phyloP scores from a whole-genome alignment of 1,140 invertebrate genomes.

The Augochlora pura region DNA sequence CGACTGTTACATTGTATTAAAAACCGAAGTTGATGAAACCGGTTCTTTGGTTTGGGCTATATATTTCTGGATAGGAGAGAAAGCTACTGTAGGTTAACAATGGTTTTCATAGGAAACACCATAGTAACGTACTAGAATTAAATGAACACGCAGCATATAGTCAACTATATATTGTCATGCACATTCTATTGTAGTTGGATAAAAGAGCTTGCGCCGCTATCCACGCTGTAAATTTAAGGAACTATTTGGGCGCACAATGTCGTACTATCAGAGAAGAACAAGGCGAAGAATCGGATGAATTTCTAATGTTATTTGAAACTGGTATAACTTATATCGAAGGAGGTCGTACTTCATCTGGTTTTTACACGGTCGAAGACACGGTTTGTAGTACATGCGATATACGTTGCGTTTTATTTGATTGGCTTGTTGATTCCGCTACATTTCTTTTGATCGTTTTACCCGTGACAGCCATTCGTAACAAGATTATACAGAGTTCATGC shows the following conservation, averaged over 20 bases:
- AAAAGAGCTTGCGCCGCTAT: conserved; percentile 99
- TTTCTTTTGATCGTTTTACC: not conserved
- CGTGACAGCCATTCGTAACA: conserved; percentile 87
- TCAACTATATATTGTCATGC: not conserved
- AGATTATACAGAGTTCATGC: conserved; percentile 95
- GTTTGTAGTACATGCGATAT: conserved; percentile 76
- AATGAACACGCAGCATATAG: too few species aligned
- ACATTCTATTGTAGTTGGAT: conserved; percentile 86
- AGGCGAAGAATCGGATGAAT: conserved; percentile 97
- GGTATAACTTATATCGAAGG: conserved; percentile 98
- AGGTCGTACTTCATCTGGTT: conserved; percentile 96
- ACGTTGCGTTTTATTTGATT: not conserved
- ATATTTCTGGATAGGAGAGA: conserved; percentile 99
- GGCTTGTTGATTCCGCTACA: not conserved
- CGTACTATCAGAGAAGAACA: conserved; percentile 99
- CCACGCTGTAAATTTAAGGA: conserved; percentile 98
- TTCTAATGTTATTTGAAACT: conserved; percentile 94
- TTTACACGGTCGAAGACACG: conserved; percentile 98
- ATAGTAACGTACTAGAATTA: too few species aligned
- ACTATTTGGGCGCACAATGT: conserved; percentile 96
- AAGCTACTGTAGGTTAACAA: conserved; percentile 87
- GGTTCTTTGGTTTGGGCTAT: conserved; percentile 96
- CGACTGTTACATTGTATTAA: conserved; percentile 98
- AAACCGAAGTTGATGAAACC: conserved; percentile 93
- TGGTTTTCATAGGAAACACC: not conserved